Percentiles rank a stretch among this genome's conserved stretches.
Conservation (phyloP, 2,888 invertebrate species). For the Cephus spinipes region DNA sequence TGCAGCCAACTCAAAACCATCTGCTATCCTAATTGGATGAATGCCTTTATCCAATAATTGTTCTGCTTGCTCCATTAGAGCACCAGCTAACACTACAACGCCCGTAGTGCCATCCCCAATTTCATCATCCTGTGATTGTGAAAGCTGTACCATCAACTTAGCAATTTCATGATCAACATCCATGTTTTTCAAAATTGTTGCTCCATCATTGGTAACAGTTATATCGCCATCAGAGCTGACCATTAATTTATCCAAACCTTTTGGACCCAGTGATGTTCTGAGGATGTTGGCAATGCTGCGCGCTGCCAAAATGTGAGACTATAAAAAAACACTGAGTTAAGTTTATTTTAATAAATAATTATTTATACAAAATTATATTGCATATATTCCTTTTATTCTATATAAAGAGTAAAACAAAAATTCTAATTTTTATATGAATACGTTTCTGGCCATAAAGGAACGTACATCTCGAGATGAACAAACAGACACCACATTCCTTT, state of each 20-base stretch:
- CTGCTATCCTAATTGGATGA: slow-evolving; percentile 98
- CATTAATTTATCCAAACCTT: slow-evolving; percentile 98
- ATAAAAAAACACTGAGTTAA: slow-evolving; percentile 50
- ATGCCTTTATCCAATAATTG: slow-evolving; percentile 94
- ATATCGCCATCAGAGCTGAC: slow-evolving; percentile 97
- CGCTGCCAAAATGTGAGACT: slow-evolving; percentile 99
- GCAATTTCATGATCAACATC: slow-evolving; percentile 99
- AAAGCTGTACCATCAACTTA: slow-evolving; percentile 96
- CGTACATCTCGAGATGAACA: background rate
- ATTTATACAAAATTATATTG: background rate
- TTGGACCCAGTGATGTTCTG: slow-evolving; percentile 95
- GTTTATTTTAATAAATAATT: slow-evolving; percentile 18
- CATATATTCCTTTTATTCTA: slow-evolving; percentile 6
- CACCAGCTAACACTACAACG: slow-evolving; percentile 91
- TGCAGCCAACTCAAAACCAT: slow-evolving; percentile 98
- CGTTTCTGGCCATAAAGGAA: too few species aligned
- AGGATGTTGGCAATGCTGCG: slow-evolving; percentile 91
- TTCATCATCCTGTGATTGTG: slow-evolving; percentile 99
- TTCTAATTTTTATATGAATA: slow-evolving; percentile 4
- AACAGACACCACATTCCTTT: slow-evolving; percentile 21
- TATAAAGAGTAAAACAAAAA: background rate
- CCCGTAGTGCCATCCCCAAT: slow-evolving; percentile 99
- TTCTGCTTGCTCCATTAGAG: slow-evolving; percentile 95
- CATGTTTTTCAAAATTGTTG: slow-evolving; percentile 99
- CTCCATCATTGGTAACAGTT: slow-evolving; percentile 98